phyloP scores from a whole-genome alignment of 2,113 vertebrate genomes.

The Illadopsis cleaveri region DNA sequence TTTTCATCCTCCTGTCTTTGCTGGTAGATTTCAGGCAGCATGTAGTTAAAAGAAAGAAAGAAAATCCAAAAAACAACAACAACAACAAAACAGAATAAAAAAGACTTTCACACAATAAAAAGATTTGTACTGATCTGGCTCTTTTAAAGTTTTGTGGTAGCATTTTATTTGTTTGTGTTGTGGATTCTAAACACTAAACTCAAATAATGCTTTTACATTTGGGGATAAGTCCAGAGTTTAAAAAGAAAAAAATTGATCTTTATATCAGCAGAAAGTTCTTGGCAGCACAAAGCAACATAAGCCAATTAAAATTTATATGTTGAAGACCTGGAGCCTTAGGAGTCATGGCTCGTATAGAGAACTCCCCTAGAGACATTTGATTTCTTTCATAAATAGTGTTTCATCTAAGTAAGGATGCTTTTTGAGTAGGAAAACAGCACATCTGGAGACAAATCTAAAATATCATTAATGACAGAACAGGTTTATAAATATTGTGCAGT shows the following conservation, averaged over 20 bases:
- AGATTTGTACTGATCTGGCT: neutral
- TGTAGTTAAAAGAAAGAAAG: neutral
- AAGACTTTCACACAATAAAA: neutral
- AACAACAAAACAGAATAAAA: neutral
- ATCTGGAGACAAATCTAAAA: neutral
- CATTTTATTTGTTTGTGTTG: neutral
- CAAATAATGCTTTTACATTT: slow-evolving; percentile 34
- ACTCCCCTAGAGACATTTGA: neutral
- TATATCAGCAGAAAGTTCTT: slow-evolving; percentile 24
- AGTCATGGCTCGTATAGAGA: neutral
- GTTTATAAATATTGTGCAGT: neutral
- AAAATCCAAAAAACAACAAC: too few species aligned
- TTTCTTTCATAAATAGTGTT: neutral
- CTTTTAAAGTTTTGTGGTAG: neutral
- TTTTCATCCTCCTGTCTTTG: neutral
- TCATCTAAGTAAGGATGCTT: neutral
- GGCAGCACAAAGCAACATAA: neutral
- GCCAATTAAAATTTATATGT: slow-evolving; percentile 37
- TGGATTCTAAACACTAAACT: neutral
- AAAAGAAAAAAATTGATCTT: slow-evolving; percentile 28
- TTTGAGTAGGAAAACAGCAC: neutral
- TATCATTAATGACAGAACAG: neutral
- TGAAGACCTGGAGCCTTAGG: neutral
- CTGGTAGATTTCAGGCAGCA: neutral
- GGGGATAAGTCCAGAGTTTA: neutral